Base-by-base conservation (phyloP, 92 coral and sea anemone species). In the Porites divaricata region DNA sequence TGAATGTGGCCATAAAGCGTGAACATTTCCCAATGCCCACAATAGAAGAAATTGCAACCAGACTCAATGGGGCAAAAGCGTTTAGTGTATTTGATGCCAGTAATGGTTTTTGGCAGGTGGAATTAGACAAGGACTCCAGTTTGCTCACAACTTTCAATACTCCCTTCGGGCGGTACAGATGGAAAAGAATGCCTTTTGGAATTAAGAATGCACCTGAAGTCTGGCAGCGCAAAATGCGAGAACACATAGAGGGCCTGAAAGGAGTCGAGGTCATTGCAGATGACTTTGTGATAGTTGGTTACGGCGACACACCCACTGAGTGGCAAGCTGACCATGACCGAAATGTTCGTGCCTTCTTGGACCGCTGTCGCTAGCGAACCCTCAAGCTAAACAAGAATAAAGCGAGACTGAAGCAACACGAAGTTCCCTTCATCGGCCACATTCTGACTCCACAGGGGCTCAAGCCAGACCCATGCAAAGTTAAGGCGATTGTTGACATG, bases 1-100 rank as follows among this genome's bases (percentile, higher is more conserved):
- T 88, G 78, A 88, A 82, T 52, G 56, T 52, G 57, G 78, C 76
- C 23, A 82, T 90, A 76, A 72, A 82, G 28, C 87, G 93, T 41
- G 90, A 90, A 80, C 83, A 87, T 70, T 90, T 85, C 79, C 93
- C 88, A 2, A 78, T 86, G 66, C 88, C 86, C 3, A 81, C 90
- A 24, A 57, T 77, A 8, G 89, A 89, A 58, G 84, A 84, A 59
- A 82, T 86, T 61, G 84, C 74, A 67, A 74, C 91, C 54, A 68
- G 79, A 63, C 87, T 81, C 4, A 74, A 85, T 48, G 88, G 84
- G 24, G 88, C 88, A 70, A 86, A 90, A 59, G 63, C 69, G 66
- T 81, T 90, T 70, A 81, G 90, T 52, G 88, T 79, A 15, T 83
- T 86, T 63, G 88, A 90, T 25, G 79, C 85, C 53, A 79, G 90